Evolutionary conservation across 1,140 invertebrate species (phyloP), one percentile per base, ranked within the genome.

Genomic region (Choristoneura fumiferana): DNA sequence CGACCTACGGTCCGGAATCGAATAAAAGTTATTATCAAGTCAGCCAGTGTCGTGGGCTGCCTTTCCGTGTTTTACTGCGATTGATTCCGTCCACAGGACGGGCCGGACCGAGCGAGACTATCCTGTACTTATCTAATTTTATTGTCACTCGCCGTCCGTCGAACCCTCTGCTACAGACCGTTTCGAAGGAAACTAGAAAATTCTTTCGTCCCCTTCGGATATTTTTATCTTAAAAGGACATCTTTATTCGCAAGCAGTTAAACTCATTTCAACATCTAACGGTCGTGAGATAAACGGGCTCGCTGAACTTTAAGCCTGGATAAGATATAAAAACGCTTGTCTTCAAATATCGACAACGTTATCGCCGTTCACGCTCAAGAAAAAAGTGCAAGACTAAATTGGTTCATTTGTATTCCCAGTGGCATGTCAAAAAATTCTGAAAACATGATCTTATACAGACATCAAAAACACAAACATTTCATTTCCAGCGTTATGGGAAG

Each of bases 111-210:
- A 66, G 61, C 68, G 45, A 60, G 70, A 74, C 73, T 78, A 76
- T 78, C 79, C 73, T 71, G 77, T 75, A 85, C 82, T 87, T 87
- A 85, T 85, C 82, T 85, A 85, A 87, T 87, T 85, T 87, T 87
- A 87, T 87, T 85, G 84, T 85, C 80, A 85, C 76, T 77, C 73
- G 71, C 59, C 68, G 66, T 69, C 67, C 62, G 62, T 61, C 60
- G 57, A 73, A 84, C 77, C 77, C 80, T 84, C 72, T 74, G 69
- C 63, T 49, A 64, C 67, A 55, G 62, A 65, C 62, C 68, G 68
- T 71, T 67, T 62, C 69, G 64, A 66, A 73, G 77, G 71, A 78
- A 79, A 81, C 73, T 81, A 78, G 78, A 74, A 81, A 82, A 81
- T 76, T 79, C 78, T 73, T 71, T 76, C 62, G 54, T 69, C 60